Conservation (phyloP, 2,888 invertebrate genomes). For the Laspeyria flexula region DNA sequence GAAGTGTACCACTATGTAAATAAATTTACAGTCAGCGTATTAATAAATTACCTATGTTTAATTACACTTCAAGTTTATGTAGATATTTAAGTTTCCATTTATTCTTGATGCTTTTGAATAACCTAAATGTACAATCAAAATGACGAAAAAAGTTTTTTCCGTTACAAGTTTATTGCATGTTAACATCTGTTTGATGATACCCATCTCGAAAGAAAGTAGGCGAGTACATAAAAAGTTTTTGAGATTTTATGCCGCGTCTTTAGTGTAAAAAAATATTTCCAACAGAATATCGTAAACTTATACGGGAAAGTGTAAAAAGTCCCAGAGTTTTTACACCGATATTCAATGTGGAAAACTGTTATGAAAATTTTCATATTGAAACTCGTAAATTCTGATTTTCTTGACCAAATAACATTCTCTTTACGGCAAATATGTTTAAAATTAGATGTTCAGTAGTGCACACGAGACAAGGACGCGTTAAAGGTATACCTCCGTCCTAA, state of each 20-base stretch:
- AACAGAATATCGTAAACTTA: no score
- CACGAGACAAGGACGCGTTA: not conserved
- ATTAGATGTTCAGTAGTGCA: slow-evolving; percentile 10
- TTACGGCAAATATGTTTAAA: slow-evolving; percentile 6
- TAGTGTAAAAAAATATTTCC: slow-evolving; percentile 20
- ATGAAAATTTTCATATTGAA: not conserved
- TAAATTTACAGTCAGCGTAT: no score
- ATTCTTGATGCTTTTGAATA: not conserved
- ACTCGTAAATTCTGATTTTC: slow-evolving; percentile 1
- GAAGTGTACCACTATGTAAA: not conserved
- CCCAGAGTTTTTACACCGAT: no score
- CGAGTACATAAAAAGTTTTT: slow-evolving; percentile 32
- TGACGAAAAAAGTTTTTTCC: slow-evolving; percentile 23
- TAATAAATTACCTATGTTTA: no score
- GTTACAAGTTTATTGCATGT: slow-evolving; percentile 28
- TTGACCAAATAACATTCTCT: slow-evolving; percentile 4
- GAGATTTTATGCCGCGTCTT: slow-evolving; percentile 21
- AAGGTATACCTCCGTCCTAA: slow-evolving; percentile 7
- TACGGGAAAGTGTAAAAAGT: slow-evolving; percentile 1
- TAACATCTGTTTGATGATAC: slow-evolving; percentile 28
- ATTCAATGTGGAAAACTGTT: no score
- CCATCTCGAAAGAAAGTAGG: slow-evolving; percentile 15
- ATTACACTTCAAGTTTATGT: no score
- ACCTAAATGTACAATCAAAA: slow-evolving; percentile 6
- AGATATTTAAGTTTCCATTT: no score